Percentiles rank a stretch among this genome's conserved stretches.
Evolutionary conservation across 2,113 vertebrate species (phyloP).

Genomic region (Antigone vipio): DNA sequence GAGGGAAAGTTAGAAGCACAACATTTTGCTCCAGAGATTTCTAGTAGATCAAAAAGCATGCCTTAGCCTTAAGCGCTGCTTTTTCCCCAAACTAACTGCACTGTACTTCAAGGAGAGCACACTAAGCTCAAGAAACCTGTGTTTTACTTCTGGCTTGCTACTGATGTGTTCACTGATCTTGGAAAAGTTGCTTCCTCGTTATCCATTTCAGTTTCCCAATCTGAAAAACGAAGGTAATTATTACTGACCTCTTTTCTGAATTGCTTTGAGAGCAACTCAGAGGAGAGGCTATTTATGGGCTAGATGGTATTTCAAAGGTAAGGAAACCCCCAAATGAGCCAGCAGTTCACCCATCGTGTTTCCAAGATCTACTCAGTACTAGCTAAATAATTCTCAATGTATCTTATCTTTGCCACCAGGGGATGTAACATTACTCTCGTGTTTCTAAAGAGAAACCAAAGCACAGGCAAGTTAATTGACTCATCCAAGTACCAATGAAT

Average conservation of each 20-base stretch:
- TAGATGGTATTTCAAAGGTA: neutral
- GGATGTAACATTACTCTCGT: neutral
- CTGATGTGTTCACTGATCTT: neutral
- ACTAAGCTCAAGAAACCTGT: neutral
- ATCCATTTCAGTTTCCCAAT: constrained; percentile 15
- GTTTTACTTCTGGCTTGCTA: neutral
- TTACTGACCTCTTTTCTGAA: constrained; percentile 35
- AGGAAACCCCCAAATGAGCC: neutral
- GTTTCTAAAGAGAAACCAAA: constrained; percentile 37
- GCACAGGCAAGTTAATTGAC: constrained; percentile 14
- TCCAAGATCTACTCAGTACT: neutral
- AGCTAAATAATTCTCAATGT: neutral
- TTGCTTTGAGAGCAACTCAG: neutral
- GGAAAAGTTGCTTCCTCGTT: constrained; percentile 15
- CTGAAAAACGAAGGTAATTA: constrained; percentile 19
- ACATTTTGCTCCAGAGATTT: neutral
- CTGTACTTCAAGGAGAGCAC: neutral
- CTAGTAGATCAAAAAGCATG: neutral
- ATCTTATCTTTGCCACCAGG: neutral
- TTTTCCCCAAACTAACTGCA: neutral
- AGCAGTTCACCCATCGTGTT: neutral
- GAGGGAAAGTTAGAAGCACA: neutral
- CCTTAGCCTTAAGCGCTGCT: neutral
- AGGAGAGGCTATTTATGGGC: neutral
- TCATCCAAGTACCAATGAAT: constrained; percentile 26